Evolutionary conservation across 1,140 invertebrate genomes (phyloP).

Genomic region (silkworm (Bombyx mori)): ASM3026992v2 NC_085114.1:10791001-10791500

Average conservation of each 20-base stretch:
- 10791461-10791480: slow-evolving; percentile 8
- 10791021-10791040: slow-evolving; percentile 5
- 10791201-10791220: slow-evolving; percentile 10
- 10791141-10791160: slow-evolving; percentile 2
- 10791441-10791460: slow-evolving; percentile 8
- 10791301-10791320: slow-evolving; percentile 17
- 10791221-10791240: slow-evolving; percentile 12
- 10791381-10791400: slow-evolving; percentile 4
- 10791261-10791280: slow-evolving; percentile 16
- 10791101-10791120: too few relatives aligned
- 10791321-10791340: slow-evolving; percentile 14
- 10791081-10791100: not conserved
- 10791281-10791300: slow-evolving; percentile 15
- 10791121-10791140: not conserved
- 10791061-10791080: slow-evolving; percentile 7
- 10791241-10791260: slow-evolving; percentile 9
- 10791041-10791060: slow-evolving; percentile 12
- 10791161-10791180: slow-evolving; percentile 1
- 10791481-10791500: slow-evolving; percentile 8
- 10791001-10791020: slow-evolving; percentile 7
- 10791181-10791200: slow-evolving; percentile 14
- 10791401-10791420: slow-evolving; percentile 4
- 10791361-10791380: slow-evolving; percentile 8
- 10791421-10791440: slow-evolving; percentile 7
- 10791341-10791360: slow-evolving; percentile 11